These are phyloP conservation scores for Mythimna ferrago DNA, from an alignment of 2,888 invertebrate species.

Conservation along the genomic window DNA sequence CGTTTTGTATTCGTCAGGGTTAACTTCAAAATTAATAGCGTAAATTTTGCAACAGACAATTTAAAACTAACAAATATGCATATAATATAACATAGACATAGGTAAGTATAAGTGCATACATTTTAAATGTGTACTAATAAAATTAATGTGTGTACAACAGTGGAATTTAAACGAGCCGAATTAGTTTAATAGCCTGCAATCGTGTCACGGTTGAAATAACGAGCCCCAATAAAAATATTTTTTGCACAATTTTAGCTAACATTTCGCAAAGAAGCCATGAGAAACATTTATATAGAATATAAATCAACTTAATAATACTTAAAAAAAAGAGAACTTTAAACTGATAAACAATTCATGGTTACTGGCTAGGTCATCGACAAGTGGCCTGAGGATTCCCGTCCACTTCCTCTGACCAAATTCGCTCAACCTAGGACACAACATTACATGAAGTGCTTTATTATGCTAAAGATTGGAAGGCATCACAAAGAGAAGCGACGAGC, in stretches of 20 bases:
- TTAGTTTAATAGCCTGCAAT: slow-evolving; percentile 40
- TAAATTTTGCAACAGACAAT: not conserved
- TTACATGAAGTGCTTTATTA: too few relatives aligned
- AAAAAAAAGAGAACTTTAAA: not conserved
- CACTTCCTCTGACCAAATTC: too few relatives aligned
- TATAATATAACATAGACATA: not conserved
- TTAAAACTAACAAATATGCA: not conserved
- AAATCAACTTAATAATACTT: not conserved
- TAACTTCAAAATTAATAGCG: not conserved
- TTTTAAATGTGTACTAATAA: slow-evolving; percentile 23
- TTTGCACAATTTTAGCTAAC: slow-evolving; percentile 24
- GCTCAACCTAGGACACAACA: too few relatives aligned
- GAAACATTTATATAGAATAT: not conserved
- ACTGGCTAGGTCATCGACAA: too few relatives aligned
- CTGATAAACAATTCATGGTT: not conserved
- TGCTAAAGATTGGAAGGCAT: too few relatives aligned
- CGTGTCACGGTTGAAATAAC: slow-evolving; percentile 42
- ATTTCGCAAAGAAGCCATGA: not conserved
- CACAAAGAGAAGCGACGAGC: too few relatives aligned
- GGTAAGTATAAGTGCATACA: not conserved
- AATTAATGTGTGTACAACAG: slow-evolving; percentile 5
- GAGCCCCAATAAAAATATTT: not conserved
- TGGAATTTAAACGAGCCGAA: slow-evolving; percentile 13
- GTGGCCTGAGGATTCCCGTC: too few relatives aligned
- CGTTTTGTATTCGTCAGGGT: not conserved